Conservation (phyloP, 1,140 invertebrate genomes). For the Drosophila saltans region DNA sequence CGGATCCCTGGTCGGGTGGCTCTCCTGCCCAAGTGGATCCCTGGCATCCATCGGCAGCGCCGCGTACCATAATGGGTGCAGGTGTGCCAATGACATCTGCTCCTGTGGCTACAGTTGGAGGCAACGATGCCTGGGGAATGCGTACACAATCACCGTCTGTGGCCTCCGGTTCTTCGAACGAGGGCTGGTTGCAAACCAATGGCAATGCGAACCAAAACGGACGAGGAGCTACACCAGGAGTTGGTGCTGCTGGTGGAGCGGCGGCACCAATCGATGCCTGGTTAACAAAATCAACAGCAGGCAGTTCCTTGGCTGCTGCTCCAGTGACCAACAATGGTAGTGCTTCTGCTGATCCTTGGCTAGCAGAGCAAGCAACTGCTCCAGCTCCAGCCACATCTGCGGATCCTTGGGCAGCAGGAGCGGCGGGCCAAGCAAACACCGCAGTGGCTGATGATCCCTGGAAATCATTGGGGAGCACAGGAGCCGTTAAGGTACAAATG, state of each 20-base stretch:
- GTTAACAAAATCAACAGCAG: conserved; percentile 60
- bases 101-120: conserved; percentile 23
- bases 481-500: conserved; percentile 58
- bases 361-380: conserved; percentile 68
- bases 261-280: conserved; percentile 59
- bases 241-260: conserved; percentile 17
- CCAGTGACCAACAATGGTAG: conserved; percentile 56
- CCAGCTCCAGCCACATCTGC: conserved; percentile 30
- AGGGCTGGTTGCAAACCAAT: conserved; percentile 81
- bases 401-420: conserved; percentile 74
- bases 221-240: conserved; percentile 39
- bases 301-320: conserved; percentile 45
- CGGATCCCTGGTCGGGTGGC: conserved; percentile 85
- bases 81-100: conserved; percentile 58
- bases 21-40: conserved; percentile 84
- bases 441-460: conserved; percentile 81
- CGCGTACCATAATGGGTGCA: conserved; percentile 66
- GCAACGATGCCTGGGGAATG: conserved; percentile 67
- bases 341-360: conserved; percentile 86
- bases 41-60: conserved; percentile 84
- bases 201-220: conserved; percentile 72
- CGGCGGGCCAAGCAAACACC: conserved; percentile 83
- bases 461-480: conserved; percentile 60
- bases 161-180: conserved; percentile 78
- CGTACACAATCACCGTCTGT: conserved; percentile 80